A percentile compares a stretch with the other conserved stretches of the same genome.
Conservation (phyloP, 2,888 invertebrate species). For the Andrena bucephala region DNA sequence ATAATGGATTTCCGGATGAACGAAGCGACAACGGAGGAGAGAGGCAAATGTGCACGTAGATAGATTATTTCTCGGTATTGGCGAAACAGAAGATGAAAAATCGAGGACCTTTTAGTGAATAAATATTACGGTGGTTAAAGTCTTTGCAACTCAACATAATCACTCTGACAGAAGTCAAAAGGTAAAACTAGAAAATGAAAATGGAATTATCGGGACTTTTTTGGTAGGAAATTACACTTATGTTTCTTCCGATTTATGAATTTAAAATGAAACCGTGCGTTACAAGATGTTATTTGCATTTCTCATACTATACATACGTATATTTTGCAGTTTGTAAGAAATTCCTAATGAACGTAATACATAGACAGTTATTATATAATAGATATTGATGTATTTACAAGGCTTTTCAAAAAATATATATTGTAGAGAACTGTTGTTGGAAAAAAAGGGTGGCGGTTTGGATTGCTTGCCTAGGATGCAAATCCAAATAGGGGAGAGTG, state of each 20-base stretch:
- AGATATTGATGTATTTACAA: no score
- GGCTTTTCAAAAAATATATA: no score
- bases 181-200: neutral
- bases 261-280: no score
- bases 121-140: slow-evolving; percentile 11
- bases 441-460: no score
- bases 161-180: neutral
- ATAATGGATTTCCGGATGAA: slow-evolving; percentile 50
- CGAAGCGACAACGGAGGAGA: slow-evolving; percentile 11
- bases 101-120: slow-evolving; percentile 13
- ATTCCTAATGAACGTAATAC: no score
- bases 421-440: no score
- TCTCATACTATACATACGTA: neutral
- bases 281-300: no score
- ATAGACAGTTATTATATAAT: no score
- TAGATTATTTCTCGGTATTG: slow-evolving; percentile 36
- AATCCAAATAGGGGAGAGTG: no score
- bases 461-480: no score
- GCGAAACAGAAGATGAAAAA: slow-evolving; percentile 23
- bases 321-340: neutral
- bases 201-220: neutral
- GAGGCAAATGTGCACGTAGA: slow-evolving; percentile 24
- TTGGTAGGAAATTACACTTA: neutral
- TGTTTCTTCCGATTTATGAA: no score
- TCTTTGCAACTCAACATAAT: neutral